Evolutionary conservation across 2,888 invertebrate genomes (phyloP), one percentile per base, ranked within the genome.

Genomic region (Spilosoma lubricipeda): DNA sequence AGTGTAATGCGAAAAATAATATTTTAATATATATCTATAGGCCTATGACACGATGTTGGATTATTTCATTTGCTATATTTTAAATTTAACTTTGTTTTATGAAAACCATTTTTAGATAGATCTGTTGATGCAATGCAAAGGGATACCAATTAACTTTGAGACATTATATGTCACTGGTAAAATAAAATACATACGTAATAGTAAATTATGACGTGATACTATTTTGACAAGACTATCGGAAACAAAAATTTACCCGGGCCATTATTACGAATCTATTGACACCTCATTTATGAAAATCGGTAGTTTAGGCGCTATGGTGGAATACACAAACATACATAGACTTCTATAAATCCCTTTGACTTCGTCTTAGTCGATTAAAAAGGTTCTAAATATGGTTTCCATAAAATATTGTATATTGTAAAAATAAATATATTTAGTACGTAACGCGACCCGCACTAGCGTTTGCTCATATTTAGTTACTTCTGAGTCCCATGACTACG

Each of bases 41-140:
- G 83, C 85, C 85, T 84, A 85, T 72, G 77, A 84, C 75, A 85
- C 71, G 72, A 74, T 79, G 78, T 85, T 80, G 65, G 77, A 67
- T 78, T 77, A 78, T 79, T 76, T 83, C 48, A 80, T 80, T 83
- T 79, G 85, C 82, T 78, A 77, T 70, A 79, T 79, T 76, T 75
- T 74, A 76, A 30, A 59, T 42, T 63, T 0, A 30, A n/a, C 36
- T 33, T 20, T 52, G 68, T 68, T 36, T 39, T 39, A 56, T 69
- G 36, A 36, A 39, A 52, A 20, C 33, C 36, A 69, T 56, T 56
- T 69, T 56, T 36, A 5, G 36, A 15, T 23, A 52, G 13, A 45
- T 45, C 15, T 45, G 3, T 3, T 15, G 2, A 45, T 3, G 45
- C 45, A 45, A 45, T 45, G 15, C 13, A 42, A 42, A 48, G 48